A percentile compares a stretch with the other conserved stretches of the same genome.
Conservation (phyloP, 2,888 invertebrate species). For the Automeris io region DNA sequence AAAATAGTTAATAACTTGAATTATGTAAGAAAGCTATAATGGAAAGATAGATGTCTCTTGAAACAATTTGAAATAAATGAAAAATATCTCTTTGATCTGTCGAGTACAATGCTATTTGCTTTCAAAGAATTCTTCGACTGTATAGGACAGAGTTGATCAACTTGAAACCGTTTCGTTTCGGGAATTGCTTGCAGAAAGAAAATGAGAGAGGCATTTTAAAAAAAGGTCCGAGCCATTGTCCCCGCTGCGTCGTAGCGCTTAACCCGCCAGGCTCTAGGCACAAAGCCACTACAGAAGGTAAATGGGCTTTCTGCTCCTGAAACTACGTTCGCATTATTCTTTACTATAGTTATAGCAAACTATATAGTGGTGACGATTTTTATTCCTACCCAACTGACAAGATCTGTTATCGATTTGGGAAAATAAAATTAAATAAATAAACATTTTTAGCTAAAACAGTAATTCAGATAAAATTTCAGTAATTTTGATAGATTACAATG, state of each 20-base stretch:
- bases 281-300: conserved; percentile 67
- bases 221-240: conserved; percentile 57
- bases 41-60: too few species aligned
- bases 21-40: too few species aligned
- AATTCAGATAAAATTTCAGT: too few species aligned
- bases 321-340: conserved; percentile 53
- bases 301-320: conserved; percentile 60
- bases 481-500: too few species aligned
- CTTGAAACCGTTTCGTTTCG: conserved; percentile 39
- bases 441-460: too few species aligned
- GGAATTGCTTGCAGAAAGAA: conserved; percentile 36
- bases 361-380: conserved; percentile 19
- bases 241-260: conserved; percentile 47
- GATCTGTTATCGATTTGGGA: too few species aligned
- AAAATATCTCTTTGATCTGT: background rate
- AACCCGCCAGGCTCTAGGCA: conserved; percentile 53
- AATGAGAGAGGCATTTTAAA: conserved; percentile 51
- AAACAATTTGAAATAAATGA: background rate
- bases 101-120: background rate
- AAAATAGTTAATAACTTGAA: too few species aligned
- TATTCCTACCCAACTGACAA: background rate
- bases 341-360: conserved; percentile 31
- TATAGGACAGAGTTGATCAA: conserved; percentile 37
- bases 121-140: conserved; percentile 26
- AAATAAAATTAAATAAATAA: too few species aligned